Conservation (phyloP, 2,113 vertebrate genomes). For the Siniperca chuatsi region DNA sequence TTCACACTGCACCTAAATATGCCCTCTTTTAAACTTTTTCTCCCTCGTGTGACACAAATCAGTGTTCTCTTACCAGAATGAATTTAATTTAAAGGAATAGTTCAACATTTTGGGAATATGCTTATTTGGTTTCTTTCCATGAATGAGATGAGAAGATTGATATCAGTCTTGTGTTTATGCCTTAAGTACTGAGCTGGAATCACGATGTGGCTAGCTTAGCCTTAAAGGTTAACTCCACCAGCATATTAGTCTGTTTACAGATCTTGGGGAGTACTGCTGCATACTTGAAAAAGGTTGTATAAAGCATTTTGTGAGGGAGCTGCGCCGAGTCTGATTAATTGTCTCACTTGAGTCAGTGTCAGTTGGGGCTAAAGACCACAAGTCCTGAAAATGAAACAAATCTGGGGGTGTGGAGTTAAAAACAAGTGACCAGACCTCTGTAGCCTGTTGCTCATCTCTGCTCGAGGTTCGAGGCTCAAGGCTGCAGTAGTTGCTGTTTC, state of each 20-base stretch:
- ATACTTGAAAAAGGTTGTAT: not conserved
- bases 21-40: not conserved
- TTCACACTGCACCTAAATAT: not conserved
- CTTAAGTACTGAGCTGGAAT: not conserved
- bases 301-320: not conserved
- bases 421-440: not conserved
- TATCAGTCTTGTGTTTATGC: not conserved
- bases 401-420: not conserved
- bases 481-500: no score
- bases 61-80: not conserved
- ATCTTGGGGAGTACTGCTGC: not conserved
- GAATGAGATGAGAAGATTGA: no score
- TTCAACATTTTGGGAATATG: not conserved
- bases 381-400: no score
- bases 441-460: not conserved
- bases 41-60: not conserved
- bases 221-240: not conserved
- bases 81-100: not conserved
- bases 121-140: not conserved
- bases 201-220: not conserved
- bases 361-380: no score
- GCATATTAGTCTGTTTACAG: not conserved
- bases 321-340: not conserved
- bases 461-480: not conserved
- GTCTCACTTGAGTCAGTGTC: not conserved